Percentiles rank a stretch among this genome's conserved stretches.
Evolutionary conservation across 2,113 vertebrate genomes (phyloP).

Genomic region (Pterocles gutturalis): DNA sequence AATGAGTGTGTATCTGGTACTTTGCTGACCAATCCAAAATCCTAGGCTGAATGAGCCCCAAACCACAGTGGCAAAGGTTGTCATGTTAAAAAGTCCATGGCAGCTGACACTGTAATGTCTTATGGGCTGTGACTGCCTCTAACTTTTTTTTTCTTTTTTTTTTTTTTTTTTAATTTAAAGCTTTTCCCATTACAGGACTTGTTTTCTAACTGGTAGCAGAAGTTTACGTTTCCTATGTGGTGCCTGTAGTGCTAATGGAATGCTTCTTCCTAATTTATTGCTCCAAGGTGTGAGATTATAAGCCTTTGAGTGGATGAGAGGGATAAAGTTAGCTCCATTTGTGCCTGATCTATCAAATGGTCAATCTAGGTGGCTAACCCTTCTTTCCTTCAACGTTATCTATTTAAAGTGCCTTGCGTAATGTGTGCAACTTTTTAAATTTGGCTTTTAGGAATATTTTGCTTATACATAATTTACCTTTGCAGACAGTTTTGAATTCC

Average conservation of each 20-base stretch:
- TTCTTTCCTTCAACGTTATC: background rate
- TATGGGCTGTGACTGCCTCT: background rate
- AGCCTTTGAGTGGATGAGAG: constrained; percentile 54
- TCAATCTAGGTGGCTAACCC: background rate
- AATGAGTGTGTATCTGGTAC: background rate
- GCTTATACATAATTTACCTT: constrained; percentile 22
- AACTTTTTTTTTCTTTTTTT: background rate
- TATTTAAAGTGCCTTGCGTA: background rate
- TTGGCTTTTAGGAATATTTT: constrained; percentile 40
- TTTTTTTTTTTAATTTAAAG: background rate
- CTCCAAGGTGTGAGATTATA: constrained; percentile 47
- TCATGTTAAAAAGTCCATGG: background rate
- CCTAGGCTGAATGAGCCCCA: background rate
- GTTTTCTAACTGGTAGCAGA: background rate
- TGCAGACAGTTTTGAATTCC: background rate
- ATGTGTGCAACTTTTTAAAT: background rate
- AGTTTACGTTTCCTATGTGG: background rate
- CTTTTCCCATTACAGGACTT: background rate
- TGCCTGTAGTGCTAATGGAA: background rate
- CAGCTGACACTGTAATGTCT: background rate
- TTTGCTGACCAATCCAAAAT: background rate
- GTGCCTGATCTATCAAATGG: constrained; percentile 45
- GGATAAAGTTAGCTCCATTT: constrained; percentile 55
- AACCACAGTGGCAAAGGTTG: background rate
- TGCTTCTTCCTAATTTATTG: constrained; percentile 37